These are phyloP conservation scores for Bombus breviceps DNA, from an alignment of 1,140 invertebrate genomes.

Conservation along the genomic window DNA sequence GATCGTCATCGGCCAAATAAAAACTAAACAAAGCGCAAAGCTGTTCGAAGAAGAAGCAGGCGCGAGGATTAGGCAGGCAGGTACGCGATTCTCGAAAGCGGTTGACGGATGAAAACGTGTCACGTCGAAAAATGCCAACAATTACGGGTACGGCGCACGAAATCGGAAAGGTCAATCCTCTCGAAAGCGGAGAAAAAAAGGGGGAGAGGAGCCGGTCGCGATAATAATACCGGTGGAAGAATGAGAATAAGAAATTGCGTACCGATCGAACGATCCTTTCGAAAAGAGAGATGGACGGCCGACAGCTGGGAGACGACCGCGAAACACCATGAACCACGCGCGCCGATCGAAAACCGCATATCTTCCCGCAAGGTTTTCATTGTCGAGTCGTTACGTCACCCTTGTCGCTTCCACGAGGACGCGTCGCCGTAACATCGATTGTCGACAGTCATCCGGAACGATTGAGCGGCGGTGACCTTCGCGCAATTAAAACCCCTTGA, in stretches of 20 bases:
- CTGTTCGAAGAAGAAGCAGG: neutral
- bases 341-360: slow-evolving; percentile 32
- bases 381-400: slow-evolving; percentile 74
- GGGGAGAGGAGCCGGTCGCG: neutral
- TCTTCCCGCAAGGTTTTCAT: slow-evolving; percentile 54
- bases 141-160: neutral
- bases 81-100: neutral
- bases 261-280: slow-evolving; percentile 38
- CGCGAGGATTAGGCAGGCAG: neutral
- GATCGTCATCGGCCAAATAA: neutral
- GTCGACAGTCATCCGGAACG: slow-evolving; percentile 72
- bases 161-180: slow-evolving; percentile 8
- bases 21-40: neutral
- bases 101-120: neutral
- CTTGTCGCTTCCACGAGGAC: slow-evolving; percentile 69
- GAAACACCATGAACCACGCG: slow-evolving; percentile 46
- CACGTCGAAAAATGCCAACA: slow-evolving; percentile 16
- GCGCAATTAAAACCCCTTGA: slow-evolving; percentile 79
- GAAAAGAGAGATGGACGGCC: slow-evolving; percentile 51
- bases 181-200: neutral
- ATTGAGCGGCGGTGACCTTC: slow-evolving; percentile 75
- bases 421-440: slow-evolving; percentile 65
- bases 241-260: slow-evolving; percentile 46
- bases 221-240: slow-evolving; percentile 29
- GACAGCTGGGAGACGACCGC: slow-evolving; percentile 56